Conservation (phyloP, 2,888 invertebrate genomes). For the Eretmocerus hayati region DNA sequence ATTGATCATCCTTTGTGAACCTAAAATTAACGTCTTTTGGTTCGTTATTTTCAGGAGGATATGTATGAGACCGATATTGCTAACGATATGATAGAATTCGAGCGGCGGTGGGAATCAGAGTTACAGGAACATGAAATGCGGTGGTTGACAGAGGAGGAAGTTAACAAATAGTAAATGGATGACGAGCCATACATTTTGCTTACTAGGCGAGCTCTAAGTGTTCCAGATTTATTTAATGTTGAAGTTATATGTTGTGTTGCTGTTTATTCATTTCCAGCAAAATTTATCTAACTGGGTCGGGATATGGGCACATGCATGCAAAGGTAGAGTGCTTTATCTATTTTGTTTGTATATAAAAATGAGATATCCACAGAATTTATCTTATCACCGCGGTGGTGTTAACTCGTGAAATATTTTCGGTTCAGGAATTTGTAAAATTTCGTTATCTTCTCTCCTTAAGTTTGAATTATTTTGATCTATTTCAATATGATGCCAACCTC, state of each 20-base stretch:
- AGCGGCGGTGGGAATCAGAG: slow-evolving; percentile 60
- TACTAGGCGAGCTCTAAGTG: slow-evolving; percentile 11
- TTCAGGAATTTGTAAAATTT: slow-evolving; percentile 12
- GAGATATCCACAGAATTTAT: slow-evolving; percentile 12
- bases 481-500: slow-evolving; percentile 12
- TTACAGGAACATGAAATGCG: slow-evolving; percentile 58
- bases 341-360: slow-evolving; percentile 21
- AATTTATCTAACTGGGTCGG: slow-evolving; percentile 12
- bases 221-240: slow-evolving; percentile 17
- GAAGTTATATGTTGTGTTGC: slow-evolving; percentile 15
- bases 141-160: slow-evolving; percentile 56
- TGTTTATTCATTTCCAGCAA: slow-evolving; percentile 16
- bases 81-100: slow-evolving; percentile 60
- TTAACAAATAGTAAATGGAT: slow-evolving; percentile 33
- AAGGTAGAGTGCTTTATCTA: slow-evolving; percentile 14
- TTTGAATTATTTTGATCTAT: slow-evolving; percentile 10
- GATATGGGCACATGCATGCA: slow-evolving; percentile 7
- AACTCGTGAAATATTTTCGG: slow-evolving; percentile 1
- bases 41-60: slow-evolving; percentile 52
- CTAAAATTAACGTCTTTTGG: too few relatives aligned
- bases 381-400: slow-evolving; percentile 25
- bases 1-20: too few relatives aligned
- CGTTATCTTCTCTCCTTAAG: slow-evolving; percentile 4
- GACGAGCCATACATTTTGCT: not conserved
- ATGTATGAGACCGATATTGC: slow-evolving; percentile 60